Percentiles rank a stretch among this genome's conserved stretches.
These are phyloP conservation scores for Agriopis leucophaearia DNA, from an alignment of 2,888 invertebrate genomes.

Conservation along the genomic window DNA sequence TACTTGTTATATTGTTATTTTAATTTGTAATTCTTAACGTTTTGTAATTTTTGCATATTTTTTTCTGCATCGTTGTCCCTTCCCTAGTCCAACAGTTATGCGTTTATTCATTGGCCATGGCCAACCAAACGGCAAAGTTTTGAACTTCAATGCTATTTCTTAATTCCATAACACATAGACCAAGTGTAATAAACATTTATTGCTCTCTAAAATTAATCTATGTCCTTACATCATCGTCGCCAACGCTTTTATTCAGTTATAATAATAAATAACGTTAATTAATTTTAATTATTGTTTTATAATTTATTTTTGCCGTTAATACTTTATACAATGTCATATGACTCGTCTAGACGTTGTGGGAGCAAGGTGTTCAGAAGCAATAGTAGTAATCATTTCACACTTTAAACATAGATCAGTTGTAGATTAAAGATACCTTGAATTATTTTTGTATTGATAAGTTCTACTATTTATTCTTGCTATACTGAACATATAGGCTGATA, in stretches of 20 bases:
- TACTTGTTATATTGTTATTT: neutral
- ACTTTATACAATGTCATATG: constrained; percentile 17
- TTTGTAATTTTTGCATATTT: neutral
- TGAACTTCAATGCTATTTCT: constrained; percentile 57
- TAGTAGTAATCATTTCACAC: neutral
- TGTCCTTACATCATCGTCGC: constrained; percentile 59
- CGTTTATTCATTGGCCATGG: constrained; percentile 55
- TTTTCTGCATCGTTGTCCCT: constrained; percentile 17
- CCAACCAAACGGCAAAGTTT: constrained; percentile 49
- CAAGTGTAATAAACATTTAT: constrained; percentile 63
- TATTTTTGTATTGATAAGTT: too few relatives aligned
- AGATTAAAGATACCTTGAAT: neutral
- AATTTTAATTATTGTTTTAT: constrained; percentile 27
- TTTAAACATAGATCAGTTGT: neutral
- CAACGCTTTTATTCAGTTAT: constrained; percentile 47
- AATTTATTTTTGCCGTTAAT: constrained; percentile 26
- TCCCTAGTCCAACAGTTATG: constrained; percentile 31
- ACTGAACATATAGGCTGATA: too few relatives aligned
- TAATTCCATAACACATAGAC: constrained; percentile 56
- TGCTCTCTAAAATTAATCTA: constrained; percentile 65
- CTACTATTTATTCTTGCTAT: too few relatives aligned
- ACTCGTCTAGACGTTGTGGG: constrained; percentile 24
- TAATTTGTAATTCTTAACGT: neutral
- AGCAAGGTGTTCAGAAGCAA: constrained; percentile 8
- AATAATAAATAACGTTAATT: constrained; percentile 29